phyloP scores from a whole-genome alignment of 2,888 invertebrate species.

The Xestia rhomboidea region DNA sequence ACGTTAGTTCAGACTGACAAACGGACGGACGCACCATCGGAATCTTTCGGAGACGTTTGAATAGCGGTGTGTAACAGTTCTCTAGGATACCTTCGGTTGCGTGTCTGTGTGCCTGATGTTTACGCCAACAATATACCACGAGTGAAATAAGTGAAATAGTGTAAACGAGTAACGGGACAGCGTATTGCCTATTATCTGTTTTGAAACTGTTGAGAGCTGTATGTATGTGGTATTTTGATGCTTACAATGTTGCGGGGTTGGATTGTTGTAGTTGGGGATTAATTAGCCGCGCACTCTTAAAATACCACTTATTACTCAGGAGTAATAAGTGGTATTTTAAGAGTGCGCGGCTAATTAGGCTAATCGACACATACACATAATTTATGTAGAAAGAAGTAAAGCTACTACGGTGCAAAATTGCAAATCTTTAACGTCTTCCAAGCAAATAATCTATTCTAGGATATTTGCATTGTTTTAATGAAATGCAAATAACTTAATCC shows the following conservation, averaged over 20 bases:
- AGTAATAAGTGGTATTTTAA: not conserved
- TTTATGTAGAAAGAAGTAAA: not conserved
- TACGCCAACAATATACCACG: slow-evolving; percentile 55
- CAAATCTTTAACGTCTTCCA: not conserved
- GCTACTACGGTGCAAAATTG: not conserved
- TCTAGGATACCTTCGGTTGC: slow-evolving; percentile 38
- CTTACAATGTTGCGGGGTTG: not conserved
- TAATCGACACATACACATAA: not conserved
- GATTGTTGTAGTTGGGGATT: not conserved
- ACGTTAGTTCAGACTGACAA: slow-evolving; percentile 23
- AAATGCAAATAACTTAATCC: slow-evolving; percentile 13
- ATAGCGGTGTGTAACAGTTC: slow-evolving; percentile 58
- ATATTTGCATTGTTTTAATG: not conserved
- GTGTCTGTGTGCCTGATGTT: slow-evolving; percentile 45
- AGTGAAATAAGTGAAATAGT: slow-evolving; percentile 57
- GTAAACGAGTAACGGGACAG: slow-evolving; percentile 53
- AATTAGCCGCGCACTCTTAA: not conserved
- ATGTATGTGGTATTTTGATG: slow-evolving; percentile 29
- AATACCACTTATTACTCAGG: not conserved
- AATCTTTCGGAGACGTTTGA: slow-evolving; percentile 55
- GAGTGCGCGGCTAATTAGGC: not conserved
- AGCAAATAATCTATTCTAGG: not conserved
- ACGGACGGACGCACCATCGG: slow-evolving; percentile 23
- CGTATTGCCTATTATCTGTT: slow-evolving; percentile 14
- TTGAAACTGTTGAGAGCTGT: slow-evolving; percentile 9